These are phyloP conservation scores for Dicyrtomina minuta DNA, from an alignment of 2,888 invertebrate species.

Conservation along the genomic window DNA sequence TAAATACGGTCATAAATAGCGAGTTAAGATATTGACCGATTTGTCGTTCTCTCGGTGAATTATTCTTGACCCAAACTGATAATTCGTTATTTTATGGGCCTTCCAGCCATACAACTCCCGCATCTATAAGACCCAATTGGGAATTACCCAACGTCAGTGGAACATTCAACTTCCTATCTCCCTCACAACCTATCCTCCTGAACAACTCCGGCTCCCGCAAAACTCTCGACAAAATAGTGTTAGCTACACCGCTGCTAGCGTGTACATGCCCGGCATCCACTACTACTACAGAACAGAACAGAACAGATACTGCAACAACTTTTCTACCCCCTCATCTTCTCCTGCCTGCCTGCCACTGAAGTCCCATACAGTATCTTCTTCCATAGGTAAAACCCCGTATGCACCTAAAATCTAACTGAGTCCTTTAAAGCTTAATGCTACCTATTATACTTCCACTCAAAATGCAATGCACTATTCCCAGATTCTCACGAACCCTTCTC, in stretches of 20 bases:
- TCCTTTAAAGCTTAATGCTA: too few relatives aligned
- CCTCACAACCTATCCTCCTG: background rate
- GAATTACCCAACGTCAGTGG: constrained; percentile 36
- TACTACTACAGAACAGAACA: too few relatives aligned
- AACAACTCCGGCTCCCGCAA: too few relatives aligned
- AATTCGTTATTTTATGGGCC: constrained; percentile 52
- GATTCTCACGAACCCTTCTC: background rate
- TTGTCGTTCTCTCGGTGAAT: constrained; percentile 51
- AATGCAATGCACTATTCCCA: too few relatives aligned
- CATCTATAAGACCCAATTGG: constrained; percentile 46
- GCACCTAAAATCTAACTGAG: background rate
- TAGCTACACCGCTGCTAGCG: background rate
- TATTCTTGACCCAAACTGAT: constrained; percentile 53
- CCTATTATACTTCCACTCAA: background rate
- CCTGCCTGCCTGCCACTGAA: too few relatives aligned
- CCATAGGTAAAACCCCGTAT: background rate
- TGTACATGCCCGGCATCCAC: background rate
- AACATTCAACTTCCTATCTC: constrained; percentile 19
- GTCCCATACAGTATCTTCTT: background rate
- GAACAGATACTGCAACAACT: too few relatives aligned
- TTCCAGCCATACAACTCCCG: constrained; percentile 41
- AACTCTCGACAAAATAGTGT: too few relatives aligned
- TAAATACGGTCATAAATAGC: constrained; percentile 53
- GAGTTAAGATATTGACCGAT: constrained; percentile 54
- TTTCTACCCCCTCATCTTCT: constrained; percentile 1